These are phyloP conservation scores for Enteromius paludinosus DNA, from an alignment of 2,797 vertebrate genomes.

Conservation along the genomic window DNA sequence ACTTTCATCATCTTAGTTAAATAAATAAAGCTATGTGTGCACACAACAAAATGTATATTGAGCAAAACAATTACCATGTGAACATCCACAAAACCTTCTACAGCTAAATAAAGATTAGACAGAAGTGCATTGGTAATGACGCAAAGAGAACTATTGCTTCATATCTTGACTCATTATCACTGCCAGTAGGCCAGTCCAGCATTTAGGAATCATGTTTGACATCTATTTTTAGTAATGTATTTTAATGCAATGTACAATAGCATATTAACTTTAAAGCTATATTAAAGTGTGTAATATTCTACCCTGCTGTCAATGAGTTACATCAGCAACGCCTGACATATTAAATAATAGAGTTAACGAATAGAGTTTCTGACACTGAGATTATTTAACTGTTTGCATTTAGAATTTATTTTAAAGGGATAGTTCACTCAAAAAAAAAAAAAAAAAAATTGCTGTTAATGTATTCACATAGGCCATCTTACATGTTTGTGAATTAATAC, in stretches of 20 bases:
- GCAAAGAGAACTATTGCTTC: slow-evolving; percentile 1
- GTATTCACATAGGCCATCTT: not conserved
- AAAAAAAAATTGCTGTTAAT: not conserved
- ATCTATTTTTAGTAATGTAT: not conserved
- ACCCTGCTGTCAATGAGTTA: not conserved
- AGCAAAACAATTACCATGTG: not conserved
- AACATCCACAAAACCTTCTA: not conserved
- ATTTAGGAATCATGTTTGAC: not conserved
- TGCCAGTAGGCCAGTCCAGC: not conserved
- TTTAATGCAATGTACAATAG: not conserved
- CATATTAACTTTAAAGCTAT: not conserved
- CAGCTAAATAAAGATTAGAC: not conserved
- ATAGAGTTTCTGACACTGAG: not conserved
- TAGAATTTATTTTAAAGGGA: not conserved
- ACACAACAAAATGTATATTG: not conserved
- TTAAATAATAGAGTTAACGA: not conserved
- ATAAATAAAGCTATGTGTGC: not conserved
- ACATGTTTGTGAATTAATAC: not conserved
- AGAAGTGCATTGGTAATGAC: slow-evolving; percentile 1
- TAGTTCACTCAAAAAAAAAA: not conserved
- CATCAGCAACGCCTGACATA: not conserved
- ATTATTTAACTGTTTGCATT: not conserved
- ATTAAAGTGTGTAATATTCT: not conserved
- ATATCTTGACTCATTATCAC: not conserved
- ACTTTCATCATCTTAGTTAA: not conserved